Base-by-base conservation (phyloP, 2,113 vertebrate species). In the Acanthisitta chloris region DNA sequence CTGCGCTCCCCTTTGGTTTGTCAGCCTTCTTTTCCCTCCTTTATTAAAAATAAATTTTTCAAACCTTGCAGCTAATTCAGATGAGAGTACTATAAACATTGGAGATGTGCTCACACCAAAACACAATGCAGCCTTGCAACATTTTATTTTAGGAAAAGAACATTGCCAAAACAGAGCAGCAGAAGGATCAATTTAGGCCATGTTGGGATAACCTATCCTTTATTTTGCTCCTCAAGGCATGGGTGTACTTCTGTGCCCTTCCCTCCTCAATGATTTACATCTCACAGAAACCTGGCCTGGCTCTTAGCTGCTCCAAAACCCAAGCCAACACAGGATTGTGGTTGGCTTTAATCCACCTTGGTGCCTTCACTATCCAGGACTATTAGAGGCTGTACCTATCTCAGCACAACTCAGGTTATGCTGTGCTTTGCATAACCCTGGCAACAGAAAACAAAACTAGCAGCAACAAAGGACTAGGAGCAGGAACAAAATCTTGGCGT, bases 271-370 rank as follows among this genome's bases (percentile, higher is more conserved):
- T 13, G n/a, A 88, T 69, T 48, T 65, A 48, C 19, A 52, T 25
- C 72, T 89, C 65, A 79, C 61, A 81, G 25, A 92, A 89, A 90
- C 54, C 65, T 40, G 36, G 40, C 25, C 61, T 69, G 54, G 33
- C 34, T 55, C 20, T 66, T 40, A 33, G 12, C 43, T 54, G 6
- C 57, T 64, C 48, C 66, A 74, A 71, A 93, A 78, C 10, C 57
- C 18, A 36, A 88, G 64, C 59, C 64, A 94, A 23, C 21, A 64
- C 4, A 59, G 57, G n/a, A 81, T 6, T n/a, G 20, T 28, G 6
- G 9, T 4, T 92, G 91, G 54, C 48, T 82, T 76, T 76, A 89
- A 59, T 49, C 38, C 51, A 81, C 33, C 46, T 54, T 55, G 38
- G 38, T 58, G 42, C 42, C 74, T 74, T 67, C 43, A 29, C 42